Conservation (phyloP, 2,888 invertebrate species). For the Diadegma fenestrale region DNA sequence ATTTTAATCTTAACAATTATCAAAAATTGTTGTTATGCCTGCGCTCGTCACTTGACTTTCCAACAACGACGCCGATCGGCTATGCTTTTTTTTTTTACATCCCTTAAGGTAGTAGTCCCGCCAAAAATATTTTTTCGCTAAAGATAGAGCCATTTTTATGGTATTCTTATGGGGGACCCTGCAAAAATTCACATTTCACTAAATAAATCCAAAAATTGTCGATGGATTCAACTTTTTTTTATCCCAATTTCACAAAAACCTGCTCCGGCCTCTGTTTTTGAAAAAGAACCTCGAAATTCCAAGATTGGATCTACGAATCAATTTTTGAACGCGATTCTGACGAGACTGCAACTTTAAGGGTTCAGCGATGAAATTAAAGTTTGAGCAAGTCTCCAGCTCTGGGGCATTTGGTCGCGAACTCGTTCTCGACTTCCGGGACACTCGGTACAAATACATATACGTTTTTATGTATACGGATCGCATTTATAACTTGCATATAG, state of each 20-base stretch:
- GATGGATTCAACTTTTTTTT: too few relatives aligned
- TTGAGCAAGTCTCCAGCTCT: not conserved
- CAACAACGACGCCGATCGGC: not conserved
- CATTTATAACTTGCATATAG: conserved; percentile 57
- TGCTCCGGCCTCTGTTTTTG: too few relatives aligned
- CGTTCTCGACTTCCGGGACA: not conserved
- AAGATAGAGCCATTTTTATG: too few relatives aligned
- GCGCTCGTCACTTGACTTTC: not conserved
- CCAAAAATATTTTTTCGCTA: too few relatives aligned
- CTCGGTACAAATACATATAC: not conserved
- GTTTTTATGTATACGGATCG: conserved; percentile 34
- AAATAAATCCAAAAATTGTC: too few relatives aligned
- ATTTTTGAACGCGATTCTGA: too few relatives aligned
- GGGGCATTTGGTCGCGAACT: not conserved
- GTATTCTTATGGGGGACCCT: too few relatives aligned
- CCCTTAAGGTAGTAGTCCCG: not conserved
- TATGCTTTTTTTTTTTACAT: not conserved
- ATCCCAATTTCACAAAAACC: too few relatives aligned
- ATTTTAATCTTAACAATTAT: not conserved
- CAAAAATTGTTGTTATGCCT: too few relatives aligned
- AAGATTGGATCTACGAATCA: too few relatives aligned
- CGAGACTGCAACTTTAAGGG: not conserved
- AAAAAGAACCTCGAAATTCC: too few relatives aligned
- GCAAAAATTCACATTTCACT: too few relatives aligned
- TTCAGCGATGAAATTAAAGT: not conserved